Evolutionary conservation across 1,140 invertebrate species (phyloP).

Genomic region (Gryon sp.): DNA sequence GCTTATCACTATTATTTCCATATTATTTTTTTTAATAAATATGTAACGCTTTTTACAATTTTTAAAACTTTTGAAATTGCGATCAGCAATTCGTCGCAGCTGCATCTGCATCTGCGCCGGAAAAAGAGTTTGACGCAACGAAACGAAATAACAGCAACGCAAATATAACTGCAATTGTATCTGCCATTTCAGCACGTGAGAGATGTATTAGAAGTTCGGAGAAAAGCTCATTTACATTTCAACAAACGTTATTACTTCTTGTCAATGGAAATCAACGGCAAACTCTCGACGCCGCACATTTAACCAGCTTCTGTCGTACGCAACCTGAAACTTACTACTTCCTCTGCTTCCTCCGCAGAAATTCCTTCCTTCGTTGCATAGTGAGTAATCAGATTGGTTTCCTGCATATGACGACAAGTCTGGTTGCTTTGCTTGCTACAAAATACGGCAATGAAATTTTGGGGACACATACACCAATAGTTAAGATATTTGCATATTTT

Average conservation of each 20-base stretch:
- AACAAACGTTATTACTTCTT: conserved; percentile 72
- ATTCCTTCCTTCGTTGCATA: conserved; percentile 54
- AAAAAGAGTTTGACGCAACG: background rate
- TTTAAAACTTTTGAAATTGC: too few species aligned
- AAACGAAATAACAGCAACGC: conserved; percentile 4
- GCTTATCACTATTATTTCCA: background rate
- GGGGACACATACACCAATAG: conserved; percentile 19
- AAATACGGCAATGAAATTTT: conserved; percentile 42
- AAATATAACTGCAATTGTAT: conserved; percentile 39
- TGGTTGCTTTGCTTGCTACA: conserved; percentile 26
- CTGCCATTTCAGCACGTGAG: conserved; percentile 21
- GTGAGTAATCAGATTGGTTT: conserved; percentile 61
- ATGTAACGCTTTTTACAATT: too few species aligned
- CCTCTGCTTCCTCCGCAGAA: conserved; percentile 37
- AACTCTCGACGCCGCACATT: conserved; percentile 40
- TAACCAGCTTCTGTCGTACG: conserved; percentile 54
- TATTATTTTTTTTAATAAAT: too few species aligned
- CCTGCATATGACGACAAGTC: conserved; percentile 45
- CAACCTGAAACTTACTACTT: conserved; percentile 58
- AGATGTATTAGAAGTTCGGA: conserved; percentile 65
- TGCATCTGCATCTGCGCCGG: too few species aligned
- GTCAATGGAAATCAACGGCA: conserved; percentile 66
- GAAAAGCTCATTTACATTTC: conserved; percentile 70
- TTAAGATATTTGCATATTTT: conserved; percentile 51
- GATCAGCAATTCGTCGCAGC: too few species aligned